These are phyloP conservation scores for Drosophila fuyamai DNA, from an alignment of 1,140 invertebrate species.

Conservation along the genomic window DNA sequence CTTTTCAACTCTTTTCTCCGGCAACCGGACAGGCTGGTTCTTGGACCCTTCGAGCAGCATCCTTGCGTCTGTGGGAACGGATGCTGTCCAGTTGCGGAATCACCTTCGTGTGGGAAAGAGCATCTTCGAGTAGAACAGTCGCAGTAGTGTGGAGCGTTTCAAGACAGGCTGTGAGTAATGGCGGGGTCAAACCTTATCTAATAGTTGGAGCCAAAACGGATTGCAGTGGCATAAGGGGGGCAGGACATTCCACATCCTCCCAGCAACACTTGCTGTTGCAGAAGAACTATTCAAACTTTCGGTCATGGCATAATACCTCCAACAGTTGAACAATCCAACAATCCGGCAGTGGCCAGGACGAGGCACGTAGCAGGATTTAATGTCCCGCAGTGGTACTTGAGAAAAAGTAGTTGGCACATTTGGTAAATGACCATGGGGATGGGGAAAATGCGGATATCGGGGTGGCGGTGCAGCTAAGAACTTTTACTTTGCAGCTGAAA, in stretches of 20 bases:
- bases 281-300: slow-evolving; percentile 79
- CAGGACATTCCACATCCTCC: background rate
- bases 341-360: slow-evolving; percentile 45
- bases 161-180: slow-evolving; percentile 46
- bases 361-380: slow-evolving; percentile 79
- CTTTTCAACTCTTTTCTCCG: slow-evolving; percentile 74
- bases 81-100: slow-evolving; percentile 64
- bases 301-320: slow-evolving; percentile 79
- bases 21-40: slow-evolving; percentile 68
- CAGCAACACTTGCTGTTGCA: slow-evolving; percentile 36
- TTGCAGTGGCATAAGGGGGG: slow-evolving; percentile 33
- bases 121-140: slow-evolving; percentile 26
- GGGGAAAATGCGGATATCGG: background rate
- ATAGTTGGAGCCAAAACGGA: slow-evolving; percentile 57
- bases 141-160: background rate
- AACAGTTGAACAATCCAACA: slow-evolving; percentile 55
- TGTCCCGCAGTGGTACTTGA: slow-evolving; percentile 82
- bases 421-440: slow-evolving; percentile 51
- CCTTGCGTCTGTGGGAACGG: slow-evolving; percentile 65
- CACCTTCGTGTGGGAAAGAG: slow-evolving; percentile 56
- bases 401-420: slow-evolving; percentile 78
- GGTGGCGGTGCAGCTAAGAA: slow-evolving; percentile 60
- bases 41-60: background rate
- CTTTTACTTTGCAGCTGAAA: slow-evolving; percentile 79
- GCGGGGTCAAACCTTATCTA: slow-evolving; percentile 41